Conservation (phyloP, 2,888 invertebrate species). For the Teinopalpus imperialis region DNA sequence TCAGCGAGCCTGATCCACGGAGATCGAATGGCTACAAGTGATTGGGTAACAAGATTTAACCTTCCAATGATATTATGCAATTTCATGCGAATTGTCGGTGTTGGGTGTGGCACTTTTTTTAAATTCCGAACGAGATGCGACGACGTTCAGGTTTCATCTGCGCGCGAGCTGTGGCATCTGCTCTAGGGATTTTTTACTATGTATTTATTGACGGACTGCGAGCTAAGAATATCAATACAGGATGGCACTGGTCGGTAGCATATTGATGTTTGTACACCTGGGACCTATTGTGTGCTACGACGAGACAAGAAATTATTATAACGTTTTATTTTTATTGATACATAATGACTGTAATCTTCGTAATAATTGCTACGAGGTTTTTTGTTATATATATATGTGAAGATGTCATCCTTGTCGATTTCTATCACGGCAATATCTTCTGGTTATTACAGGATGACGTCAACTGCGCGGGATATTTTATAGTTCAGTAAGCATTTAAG, state of each 20-base stretch:
- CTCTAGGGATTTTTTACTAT: constrained; percentile 9
- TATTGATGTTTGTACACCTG: constrained; percentile 10
- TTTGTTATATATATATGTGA: constrained; percentile 33
- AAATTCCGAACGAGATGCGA: neutral
- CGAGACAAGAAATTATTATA: constrained; percentile 14
- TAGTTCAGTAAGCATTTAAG: no score
- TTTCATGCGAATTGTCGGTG: constrained; percentile 6
- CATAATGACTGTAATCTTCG: neutral
- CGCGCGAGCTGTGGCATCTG: neutral
- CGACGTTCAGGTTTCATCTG: constrained; percentile 1
- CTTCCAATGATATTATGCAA: constrained; percentile 22
- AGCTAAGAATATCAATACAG: constrained; percentile 9
- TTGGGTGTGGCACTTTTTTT: constrained; percentile 19
- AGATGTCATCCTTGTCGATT: no score
- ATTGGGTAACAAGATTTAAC: constrained; percentile 23
- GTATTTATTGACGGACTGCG: constrained; percentile 3
- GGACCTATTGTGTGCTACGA: neutral
- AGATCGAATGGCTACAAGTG: constrained; percentile 16
- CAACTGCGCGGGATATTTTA: no score
- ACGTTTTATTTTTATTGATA: neutral
- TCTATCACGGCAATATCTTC: no score
- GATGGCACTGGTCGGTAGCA: neutral
- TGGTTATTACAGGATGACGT: no score
- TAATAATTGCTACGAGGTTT: neutral
- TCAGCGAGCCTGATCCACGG: neutral